Evolutionary conservation across 2,888 invertebrate species (phyloP).

Genomic region (Venusia cambrica): DNA sequence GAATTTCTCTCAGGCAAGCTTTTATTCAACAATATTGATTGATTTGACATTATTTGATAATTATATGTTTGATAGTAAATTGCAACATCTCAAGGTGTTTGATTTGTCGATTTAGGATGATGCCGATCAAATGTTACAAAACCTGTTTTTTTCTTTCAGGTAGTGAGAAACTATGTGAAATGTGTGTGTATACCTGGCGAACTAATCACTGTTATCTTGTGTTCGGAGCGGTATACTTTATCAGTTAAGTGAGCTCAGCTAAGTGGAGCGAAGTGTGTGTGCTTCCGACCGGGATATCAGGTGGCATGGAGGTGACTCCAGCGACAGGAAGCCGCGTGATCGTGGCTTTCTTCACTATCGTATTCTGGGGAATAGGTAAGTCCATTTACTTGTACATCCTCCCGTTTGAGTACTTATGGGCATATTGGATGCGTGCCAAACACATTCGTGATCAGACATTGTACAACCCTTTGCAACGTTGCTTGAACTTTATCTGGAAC

Average conservation of each 20-base stretch:
- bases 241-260: constrained; percentile 21
- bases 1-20: no score
- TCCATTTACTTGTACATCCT: constrained; percentile 19
- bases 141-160: constrained; percentile 41
- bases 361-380: constrained; percentile 76
- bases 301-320: constrained; percentile 66
- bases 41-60: no score
- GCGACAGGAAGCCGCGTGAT: constrained; percentile 65
- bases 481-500: constrained; percentile 24
- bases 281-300: constrained; percentile 44
- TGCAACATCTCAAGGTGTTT: no score
- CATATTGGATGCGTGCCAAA: constrained; percentile 27
- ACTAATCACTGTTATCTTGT: constrained; percentile 44
- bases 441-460: constrained; percentile 27
- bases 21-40: no score
- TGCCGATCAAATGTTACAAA: no score
- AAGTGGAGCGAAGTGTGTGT: constrained; percentile 30
- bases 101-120: no score
- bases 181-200: constrained; percentile 57
- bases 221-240: constrained; percentile 19
- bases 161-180: constrained; percentile 38
- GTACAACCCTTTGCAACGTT: constrained; percentile 24
- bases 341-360: constrained; percentile 70
- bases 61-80: no score
- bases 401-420: constrained; percentile 13